Evolutionary conservation across 2,113 vertebrate genomes (phyloP), one percentile per base, ranked within the genome.

Genomic region (Stigmatopora nigra): DNA sequence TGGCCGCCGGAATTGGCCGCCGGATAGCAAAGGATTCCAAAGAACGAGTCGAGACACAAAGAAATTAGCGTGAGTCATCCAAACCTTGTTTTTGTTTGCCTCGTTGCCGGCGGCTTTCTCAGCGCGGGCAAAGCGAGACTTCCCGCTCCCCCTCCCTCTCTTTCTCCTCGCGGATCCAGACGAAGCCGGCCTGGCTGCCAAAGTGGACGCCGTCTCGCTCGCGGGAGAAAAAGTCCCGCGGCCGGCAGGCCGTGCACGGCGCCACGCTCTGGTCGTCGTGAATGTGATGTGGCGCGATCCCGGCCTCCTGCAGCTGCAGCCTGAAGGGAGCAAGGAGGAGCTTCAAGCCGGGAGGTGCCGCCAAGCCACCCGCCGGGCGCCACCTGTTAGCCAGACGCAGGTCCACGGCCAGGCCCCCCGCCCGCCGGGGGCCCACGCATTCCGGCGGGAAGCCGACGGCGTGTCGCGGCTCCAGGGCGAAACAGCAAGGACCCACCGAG

Each of bases 111-210:
- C 25, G 25, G 25, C 25, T 31, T 16, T 19, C 49, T 14, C 38
- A 41, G 9, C 5, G 45, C 3, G 45, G 45, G 45, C 45, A 46
- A 46, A 13, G 45, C 4, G 45, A 4, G 45, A 7, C 45, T 14
- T 11, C 13, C 11, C 45, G 45, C 45, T 13, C 1, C 17, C 7
- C 53, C 22, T 13, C 22, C 53, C 13, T 12, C 12, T 55, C 52
- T 12, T 55, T 12, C 53, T 31, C 22, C 14, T 56, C 53, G 4
- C 25, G 25, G 25, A 56, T 88, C 84, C 93, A 94, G 87, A 97
- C 90, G 85, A 94, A 98, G 45, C 94, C 94, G 49, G 95, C 89
- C 75, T 98, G 95, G 10, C 92, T 97, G 38, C 96, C 96, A 17
- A 97, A 98, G 86, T 94, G 89, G 57, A 41, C 36, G 2, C 94